Evolutionary conservation across 2,113 vertebrate genomes (phyloP), one percentile per base, ranked within the genome.

Genomic region (Hippocampus mohnikei): DNA sequence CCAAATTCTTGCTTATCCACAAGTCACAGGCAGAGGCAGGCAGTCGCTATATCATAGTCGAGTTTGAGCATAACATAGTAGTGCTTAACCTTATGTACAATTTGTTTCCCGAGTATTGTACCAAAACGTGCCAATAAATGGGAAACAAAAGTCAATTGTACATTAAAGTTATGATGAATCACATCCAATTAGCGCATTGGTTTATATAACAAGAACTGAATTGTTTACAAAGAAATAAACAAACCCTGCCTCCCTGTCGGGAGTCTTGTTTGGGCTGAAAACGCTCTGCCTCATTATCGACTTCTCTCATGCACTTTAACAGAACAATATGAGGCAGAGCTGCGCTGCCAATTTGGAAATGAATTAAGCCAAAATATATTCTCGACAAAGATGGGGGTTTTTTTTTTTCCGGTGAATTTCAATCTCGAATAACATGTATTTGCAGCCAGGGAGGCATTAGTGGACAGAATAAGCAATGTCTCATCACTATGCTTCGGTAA

Each of bases 261-360:
- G 76, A 80, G 78, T 80, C 80, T 71, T 78, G 74, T 80, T 81
- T 76, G 64, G 71, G 75, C 75, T 70, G 72, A 69, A 67, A 85
- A 75, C 73, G 40, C 27, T 16, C 73, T 69, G 69, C 70, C n/a
- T 70, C 72, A 16, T 69, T 71, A 72, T 29, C 3, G 15, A 61
- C 37, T 75, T 69, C 56, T 73, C 65, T 68, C 2, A 8, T 70
- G 42, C 65, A 58, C 71, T 64, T 58, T 42, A 42, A 66, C 66
- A 63, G 29, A 76, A 68, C 56, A 62, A 79, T 72, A 79, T 27
- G 48, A 76, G 74, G 75, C 60, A 23, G 68, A 59, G 74, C 25
- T 44, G 59, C 25, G 21, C 69, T 67, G 25, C 79, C 70, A 78
- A 75, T 74, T 72, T 29, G 52, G 63, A 72, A 72, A 75, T 73